A percentile compares a stretch with the other conserved stretches of the same genome.
Evolutionary conservation across 2,797 vertebrate genomes (phyloP).

Genomic region (Prunella strophiata): DNA sequence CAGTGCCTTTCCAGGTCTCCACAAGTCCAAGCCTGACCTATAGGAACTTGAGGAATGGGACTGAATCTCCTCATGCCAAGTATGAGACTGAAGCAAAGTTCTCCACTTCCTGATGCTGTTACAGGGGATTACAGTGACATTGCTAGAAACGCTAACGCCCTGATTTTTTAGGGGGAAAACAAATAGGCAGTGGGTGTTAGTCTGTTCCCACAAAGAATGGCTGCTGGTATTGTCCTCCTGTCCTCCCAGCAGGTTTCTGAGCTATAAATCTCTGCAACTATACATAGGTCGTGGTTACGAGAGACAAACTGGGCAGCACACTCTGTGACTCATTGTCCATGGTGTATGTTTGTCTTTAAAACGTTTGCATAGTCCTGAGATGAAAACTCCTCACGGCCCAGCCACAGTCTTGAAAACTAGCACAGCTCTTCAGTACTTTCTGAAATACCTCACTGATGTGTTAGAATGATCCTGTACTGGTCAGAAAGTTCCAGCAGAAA

Average conservation of each 20-base stretch:
- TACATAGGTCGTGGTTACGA: rapidly evolving
- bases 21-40: background rate
- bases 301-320: background rate
- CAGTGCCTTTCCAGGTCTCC: background rate
- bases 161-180: background rate
- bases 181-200: background rate
- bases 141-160: rapidly evolving
- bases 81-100: background rate
- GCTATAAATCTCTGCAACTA: background rate
- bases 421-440: background rate
- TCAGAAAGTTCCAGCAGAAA: background rate
- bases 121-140: background rate
- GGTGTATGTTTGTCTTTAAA: background rate
- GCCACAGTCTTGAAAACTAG: background rate
- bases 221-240: background rate
- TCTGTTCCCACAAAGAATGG: background rate
- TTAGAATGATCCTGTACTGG: background rate
- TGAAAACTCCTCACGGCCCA: background rate
- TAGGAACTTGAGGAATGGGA: background rate
- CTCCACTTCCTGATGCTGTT: background rate
- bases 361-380: background rate
- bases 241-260: background rate
- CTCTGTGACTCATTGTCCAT: background rate
- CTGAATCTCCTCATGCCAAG: background rate
- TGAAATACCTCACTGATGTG: background rate